Conservation (phyloP, 2,888 invertebrate species). For the Lochmaea crataegi region DNA sequence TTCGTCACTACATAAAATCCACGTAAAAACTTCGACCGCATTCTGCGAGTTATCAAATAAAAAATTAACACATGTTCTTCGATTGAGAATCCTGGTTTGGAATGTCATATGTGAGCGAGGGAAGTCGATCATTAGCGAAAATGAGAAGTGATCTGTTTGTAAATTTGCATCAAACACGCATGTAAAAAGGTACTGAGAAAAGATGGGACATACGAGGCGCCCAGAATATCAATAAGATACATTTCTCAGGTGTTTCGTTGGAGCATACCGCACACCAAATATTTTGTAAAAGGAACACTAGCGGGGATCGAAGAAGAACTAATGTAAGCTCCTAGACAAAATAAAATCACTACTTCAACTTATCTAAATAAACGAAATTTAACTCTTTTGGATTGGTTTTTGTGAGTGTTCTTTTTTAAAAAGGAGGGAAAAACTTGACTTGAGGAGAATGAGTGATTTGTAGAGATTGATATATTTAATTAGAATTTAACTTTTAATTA, state of each 20-base stretch:
- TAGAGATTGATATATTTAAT: too few species aligned
- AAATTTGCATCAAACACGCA: slow-evolving; percentile 43
- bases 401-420: too few species aligned
- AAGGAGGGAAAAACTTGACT: too few species aligned
- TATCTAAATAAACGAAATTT: too few species aligned
- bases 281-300: slow-evolving; percentile 18
- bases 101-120: slow-evolving; percentile 27
- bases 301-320: slow-evolving; percentile 8
- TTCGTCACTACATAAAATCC: neutral
- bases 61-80: slow-evolving; percentile 29
- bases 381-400: too few species aligned
- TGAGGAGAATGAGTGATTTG: too few species aligned
- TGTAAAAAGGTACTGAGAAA: slow-evolving; percentile 45
- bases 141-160: slow-evolving; percentile 45
- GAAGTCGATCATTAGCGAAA: slow-evolving; percentile 31
- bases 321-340: too few species aligned
- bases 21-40: neutral
- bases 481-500: too few species aligned
- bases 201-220: slow-evolving; percentile 44
- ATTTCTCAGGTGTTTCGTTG: slow-evolving; percentile 52
- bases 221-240: slow-evolving; percentile 50
- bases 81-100: slow-evolving; percentile 17
- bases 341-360: too few species aligned
- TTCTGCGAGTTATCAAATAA: slow-evolving; percentile 22
- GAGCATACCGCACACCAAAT: slow-evolving; percentile 50